phyloP scores from a whole-genome alignment of 92 coral and sea anemone species.

The Epizoanthus stellaris region DNA sequence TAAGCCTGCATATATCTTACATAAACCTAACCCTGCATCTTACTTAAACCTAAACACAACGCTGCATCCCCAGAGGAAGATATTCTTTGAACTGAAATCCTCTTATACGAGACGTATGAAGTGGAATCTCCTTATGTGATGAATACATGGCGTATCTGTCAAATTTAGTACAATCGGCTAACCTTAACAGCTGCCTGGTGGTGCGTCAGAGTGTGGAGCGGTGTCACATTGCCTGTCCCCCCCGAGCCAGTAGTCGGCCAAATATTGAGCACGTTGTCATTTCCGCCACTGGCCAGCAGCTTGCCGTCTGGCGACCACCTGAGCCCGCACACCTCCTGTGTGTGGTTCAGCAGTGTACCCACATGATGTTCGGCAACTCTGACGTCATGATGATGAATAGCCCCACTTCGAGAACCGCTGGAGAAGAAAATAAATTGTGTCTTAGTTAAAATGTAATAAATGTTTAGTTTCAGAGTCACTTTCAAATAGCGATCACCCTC shows the following conservation, averaged over 20 bases:
- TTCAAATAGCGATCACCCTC: background rate
- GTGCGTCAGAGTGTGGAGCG: slow-evolving; percentile 79
- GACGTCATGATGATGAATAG: slow-evolving; percentile 93
- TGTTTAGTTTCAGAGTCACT: background rate
- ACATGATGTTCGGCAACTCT: slow-evolving; percentile 87
- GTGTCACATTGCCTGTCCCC: slow-evolving; percentile 35
- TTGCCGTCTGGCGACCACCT: slow-evolving; percentile 95
- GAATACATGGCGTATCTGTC: background rate
- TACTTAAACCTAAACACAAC: too few species aligned
- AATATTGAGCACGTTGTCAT: slow-evolving; percentile 92
- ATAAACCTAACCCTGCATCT: too few species aligned
- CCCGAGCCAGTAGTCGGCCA: slow-evolving; percentile 69
- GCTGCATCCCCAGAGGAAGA: too few species aligned
- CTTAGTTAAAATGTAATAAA: background rate
- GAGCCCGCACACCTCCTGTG: slow-evolving; percentile 96
- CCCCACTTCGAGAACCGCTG: slow-evolving; percentile 95
- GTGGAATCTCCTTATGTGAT: background rate
- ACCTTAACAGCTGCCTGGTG: slow-evolving; percentile 99
- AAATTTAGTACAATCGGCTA: slow-evolving; percentile 11
- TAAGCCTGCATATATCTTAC: too few species aligned
- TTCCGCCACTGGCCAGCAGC: slow-evolving; percentile 96
- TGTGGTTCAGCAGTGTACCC: slow-evolving; percentile 82
- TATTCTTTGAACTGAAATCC: too few species aligned
- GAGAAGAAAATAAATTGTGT: background rate
- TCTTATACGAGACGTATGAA: background rate